A percentile compares a stretch with the other conserved stretches of the same genome.
Conservation (phyloP, 64 coral and sea anemone species). For the Trachythela sp. region DNA sequence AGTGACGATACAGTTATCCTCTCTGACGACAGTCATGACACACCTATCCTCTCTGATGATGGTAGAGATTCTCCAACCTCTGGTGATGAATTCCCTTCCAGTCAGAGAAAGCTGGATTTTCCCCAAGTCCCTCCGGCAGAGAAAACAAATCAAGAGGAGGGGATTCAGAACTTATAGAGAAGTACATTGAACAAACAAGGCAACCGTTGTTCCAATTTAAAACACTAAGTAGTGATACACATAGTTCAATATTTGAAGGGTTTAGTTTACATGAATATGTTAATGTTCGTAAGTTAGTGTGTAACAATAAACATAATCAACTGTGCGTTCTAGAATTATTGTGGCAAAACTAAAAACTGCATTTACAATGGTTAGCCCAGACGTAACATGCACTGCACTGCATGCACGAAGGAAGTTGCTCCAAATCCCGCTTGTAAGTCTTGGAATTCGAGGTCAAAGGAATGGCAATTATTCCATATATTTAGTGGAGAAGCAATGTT, state of each 20-base stretch:
- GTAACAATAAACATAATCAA: constrained; percentile 27
- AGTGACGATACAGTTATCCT: too few relatives aligned
- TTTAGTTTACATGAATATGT: constrained; percentile 39
- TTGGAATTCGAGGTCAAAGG: not conserved
- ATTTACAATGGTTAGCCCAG: constrained; percentile 30
- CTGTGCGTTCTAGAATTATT: constrained; percentile 6
- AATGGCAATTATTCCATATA: constrained; percentile 31
- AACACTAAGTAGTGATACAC: constrained; percentile 46
- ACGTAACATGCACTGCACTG: constrained; percentile 40
- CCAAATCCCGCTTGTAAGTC: constrained; percentile 47
- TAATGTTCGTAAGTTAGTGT: constrained; percentile 28
- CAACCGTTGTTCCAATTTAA: constrained; percentile 39
- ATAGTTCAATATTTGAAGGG: constrained; percentile 50
- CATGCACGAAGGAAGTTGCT: constrained; percentile 62
- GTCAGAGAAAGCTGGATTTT: not conserved
- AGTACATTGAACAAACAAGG: not conserved
- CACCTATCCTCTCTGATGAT: not conserved
- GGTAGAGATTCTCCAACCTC: not conserved
- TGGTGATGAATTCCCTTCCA: not conserved
- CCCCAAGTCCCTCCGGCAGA: not conserved
- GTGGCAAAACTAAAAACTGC: constrained; percentile 52
- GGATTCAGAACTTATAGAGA: not conserved
- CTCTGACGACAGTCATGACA: not conserved
- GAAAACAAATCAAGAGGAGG: not conserved
- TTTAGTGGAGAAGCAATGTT: constrained; percentile 26